These are phyloP conservation scores for Oryzias javanicus DNA, from an alignment of 2,113 vertebrate genomes.

Conservation along the genomic window DNA sequence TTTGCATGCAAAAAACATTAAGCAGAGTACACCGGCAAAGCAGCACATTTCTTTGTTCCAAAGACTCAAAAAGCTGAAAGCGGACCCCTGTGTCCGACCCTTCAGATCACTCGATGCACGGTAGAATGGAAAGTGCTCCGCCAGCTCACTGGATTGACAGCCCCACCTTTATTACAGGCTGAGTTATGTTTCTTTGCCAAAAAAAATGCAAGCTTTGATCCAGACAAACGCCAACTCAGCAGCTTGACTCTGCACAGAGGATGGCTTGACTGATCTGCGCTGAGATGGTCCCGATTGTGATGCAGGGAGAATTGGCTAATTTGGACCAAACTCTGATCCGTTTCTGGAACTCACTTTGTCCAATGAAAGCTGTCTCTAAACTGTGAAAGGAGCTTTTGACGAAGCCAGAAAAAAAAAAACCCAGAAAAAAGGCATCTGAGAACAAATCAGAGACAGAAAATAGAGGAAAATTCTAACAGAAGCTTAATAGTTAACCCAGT, in stretches of 20 bases:
- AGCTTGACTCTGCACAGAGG: slow-evolving; percentile 49
- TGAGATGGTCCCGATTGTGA: slow-evolving; percentile 47
- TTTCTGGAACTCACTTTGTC: slow-evolving; percentile 52
- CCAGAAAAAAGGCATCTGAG: slow-evolving; percentile 9
- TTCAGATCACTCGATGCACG: slow-evolving; percentile 63
- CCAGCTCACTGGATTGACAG: slow-evolving; percentile 70
- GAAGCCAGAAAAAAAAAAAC: slow-evolving; percentile 36
- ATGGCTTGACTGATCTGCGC: slow-evolving; percentile 60
- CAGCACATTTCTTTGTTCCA: slow-evolving; percentile 53
- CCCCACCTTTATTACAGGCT: slow-evolving; percentile 72
- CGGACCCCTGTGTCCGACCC: slow-evolving; percentile 28
- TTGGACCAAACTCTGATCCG: slow-evolving; percentile 57
- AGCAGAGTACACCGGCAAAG: slow-evolving; percentile 33
- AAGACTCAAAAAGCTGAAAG: slow-evolving; percentile 55
- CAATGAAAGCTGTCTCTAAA: slow-evolving; percentile 43
- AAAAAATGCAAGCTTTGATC: slow-evolving; percentile 60
- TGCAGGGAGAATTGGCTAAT: slow-evolving; percentile 53
- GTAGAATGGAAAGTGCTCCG: slow-evolving; percentile 56
- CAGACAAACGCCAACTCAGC: slow-evolving; percentile 63
- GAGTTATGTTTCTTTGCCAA: slow-evolving; percentile 69
- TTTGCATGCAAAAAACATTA: slow-evolving; percentile 41
- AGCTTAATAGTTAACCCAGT: slow-evolving; percentile 7
- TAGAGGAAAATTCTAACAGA: neutral
- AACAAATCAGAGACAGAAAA: slow-evolving; percentile 16
- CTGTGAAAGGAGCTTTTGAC: slow-evolving; percentile 33